Base-by-base conservation (phyloP, 2,888 invertebrate species). In the Tachina grossa region DNA sequence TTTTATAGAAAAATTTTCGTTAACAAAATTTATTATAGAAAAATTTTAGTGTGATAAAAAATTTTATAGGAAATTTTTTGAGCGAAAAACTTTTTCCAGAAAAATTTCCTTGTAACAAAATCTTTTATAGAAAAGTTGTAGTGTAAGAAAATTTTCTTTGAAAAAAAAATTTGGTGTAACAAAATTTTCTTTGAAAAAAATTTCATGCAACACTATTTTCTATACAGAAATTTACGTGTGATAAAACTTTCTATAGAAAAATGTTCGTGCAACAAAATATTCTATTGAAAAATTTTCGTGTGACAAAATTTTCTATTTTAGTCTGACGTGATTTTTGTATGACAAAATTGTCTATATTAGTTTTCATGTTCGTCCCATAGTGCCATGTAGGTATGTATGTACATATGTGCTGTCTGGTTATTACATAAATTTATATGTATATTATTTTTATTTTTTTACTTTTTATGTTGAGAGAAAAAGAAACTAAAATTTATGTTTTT, bases 401-500 rank as follows among this genome's bases (percentile, higher is more conserved):
- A 2, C 2, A 4, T 31, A 6, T 43, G 47, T 47, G 13, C 5
- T 71, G 39, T n/a, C 19, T 77, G 43, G 31, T 6, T 83, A 78
- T 83, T 83, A 83, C 83, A 83, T 83, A 83, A 83, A 83, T 83
- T 83, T 59, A n/a, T 61, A 22, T 1, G 22, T 22, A 61, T 14
- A 53, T 68, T 71, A 41, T 11, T 51, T 75, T 61, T 19, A 9
- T 76, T 3, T 57, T 57, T 63, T 49, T 31, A 39, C 22, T 47
- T 45, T 82, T 69, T 31, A 41, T 47, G 43, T 13, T 66, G 22
- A 9, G 59, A 80, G 59, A 79, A 80, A 83, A 79, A 79, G 83
- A 79, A 85, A 85, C 82, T 71, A 66, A n/a, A 83, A 81, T 79
- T 72, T 76, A 83, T 83, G 59, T 79, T 82, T 85, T 59, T 83